phyloP scores from a whole-genome alignment of 2,888 invertebrate genomes.

The Stomorhina lunata region DNA sequence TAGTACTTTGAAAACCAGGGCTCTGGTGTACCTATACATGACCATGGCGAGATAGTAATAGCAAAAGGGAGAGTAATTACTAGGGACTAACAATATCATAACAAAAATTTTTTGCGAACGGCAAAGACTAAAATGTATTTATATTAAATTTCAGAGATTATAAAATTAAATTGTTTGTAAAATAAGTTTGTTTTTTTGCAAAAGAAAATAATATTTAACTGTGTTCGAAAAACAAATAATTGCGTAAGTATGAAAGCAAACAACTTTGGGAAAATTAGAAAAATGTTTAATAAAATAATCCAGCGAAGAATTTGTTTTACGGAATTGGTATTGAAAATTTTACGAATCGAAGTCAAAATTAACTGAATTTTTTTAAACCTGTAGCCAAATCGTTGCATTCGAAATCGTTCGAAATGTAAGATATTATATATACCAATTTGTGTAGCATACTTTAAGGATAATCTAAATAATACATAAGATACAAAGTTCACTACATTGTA shows the following conservation, averaged over 20 bases:
- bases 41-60: not conserved
- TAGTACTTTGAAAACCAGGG: too few species aligned
- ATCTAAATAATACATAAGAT: too few species aligned
- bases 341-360: too few species aligned
- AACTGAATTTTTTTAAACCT: too few species aligned
- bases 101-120: not conserved
- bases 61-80: not conserved
- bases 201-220: not conserved
- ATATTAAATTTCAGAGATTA: too few species aligned
- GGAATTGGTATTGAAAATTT: too few species aligned
- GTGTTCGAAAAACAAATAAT: conserved; percentile 12
- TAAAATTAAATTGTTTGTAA: conserved; percentile 51
- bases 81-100: not conserved
- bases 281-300: not conserved
- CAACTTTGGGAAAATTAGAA: not conserved
- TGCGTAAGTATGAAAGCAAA: conserved; percentile 32
- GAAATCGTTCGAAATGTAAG: too few species aligned
- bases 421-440: too few species aligned
- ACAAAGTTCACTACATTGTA: too few species aligned
- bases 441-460: too few species aligned
- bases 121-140: conserved; percentile 25
- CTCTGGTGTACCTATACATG: conserved; percentile 10
- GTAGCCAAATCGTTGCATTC: too few species aligned
- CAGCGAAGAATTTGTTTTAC: not conserved
- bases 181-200: conserved; percentile 9